Percentiles rank a stretch among this genome's conserved stretches.
These are phyloP conservation scores for Physocephala rufipes DNA, from an alignment of 2,888 invertebrate species.

Conservation along the genomic window DNA sequence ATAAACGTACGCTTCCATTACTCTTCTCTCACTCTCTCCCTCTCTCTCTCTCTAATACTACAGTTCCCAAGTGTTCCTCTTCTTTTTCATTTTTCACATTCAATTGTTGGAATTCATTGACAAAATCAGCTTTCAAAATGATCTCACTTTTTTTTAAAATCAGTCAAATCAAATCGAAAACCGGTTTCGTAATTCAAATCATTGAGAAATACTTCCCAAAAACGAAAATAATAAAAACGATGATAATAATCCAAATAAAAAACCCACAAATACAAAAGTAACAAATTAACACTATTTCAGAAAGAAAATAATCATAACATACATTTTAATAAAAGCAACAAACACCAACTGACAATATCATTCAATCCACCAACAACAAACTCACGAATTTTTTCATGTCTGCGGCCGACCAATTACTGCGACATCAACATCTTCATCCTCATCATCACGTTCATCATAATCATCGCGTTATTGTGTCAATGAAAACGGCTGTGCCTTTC, in stretches of 20 bases:
- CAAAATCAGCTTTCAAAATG: slow-evolving; percentile 68
- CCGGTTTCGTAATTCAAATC: slow-evolving; percentile 66
- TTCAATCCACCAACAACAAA: too few species aligned
- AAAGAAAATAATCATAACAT: not conserved
- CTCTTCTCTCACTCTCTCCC: too few species aligned
- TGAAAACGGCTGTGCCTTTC: too few species aligned
- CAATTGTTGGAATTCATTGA: slow-evolving; percentile 62
- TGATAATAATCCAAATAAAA: slow-evolving; percentile 15
- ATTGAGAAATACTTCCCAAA: slow-evolving; percentile 39
- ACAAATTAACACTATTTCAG: not conserved
- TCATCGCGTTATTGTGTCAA: too few species aligned
- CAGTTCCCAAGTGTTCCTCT: too few species aligned
- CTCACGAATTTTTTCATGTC: too few species aligned
- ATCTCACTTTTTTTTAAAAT: slow-evolving; percentile 67
- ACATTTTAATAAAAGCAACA: slow-evolving; percentile 15
- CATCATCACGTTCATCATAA: too few species aligned
- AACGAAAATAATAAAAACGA: not conserved
- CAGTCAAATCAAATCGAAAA: slow-evolving; percentile 68
- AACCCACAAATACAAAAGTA: slow-evolving; percentile 16
- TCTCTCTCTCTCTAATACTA: too few species aligned
- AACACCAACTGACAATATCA: not conserved
- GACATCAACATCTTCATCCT: too few species aligned
- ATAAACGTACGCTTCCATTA: too few species aligned
- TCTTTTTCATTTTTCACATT: not conserved
- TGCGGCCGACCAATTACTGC: too few species aligned